Percentiles rank a stretch among this genome's conserved stretches.
Evolutionary conservation across 2,888 invertebrate genomes (phyloP).

Genomic region (Rhamphomyia laevipes): DNA sequence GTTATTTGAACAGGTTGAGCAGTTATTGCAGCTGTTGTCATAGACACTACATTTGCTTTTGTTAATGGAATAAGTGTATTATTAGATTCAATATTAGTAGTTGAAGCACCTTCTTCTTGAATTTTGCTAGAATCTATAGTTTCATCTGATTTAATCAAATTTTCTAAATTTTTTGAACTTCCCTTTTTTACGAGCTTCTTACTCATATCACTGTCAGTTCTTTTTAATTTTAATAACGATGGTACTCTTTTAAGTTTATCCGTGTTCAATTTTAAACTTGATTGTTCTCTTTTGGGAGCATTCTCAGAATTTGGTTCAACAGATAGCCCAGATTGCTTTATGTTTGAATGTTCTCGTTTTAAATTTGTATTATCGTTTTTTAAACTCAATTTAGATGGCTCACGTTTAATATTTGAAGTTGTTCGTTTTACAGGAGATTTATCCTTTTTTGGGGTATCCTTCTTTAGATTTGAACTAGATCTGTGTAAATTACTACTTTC

Average conservation of each 20-base stretch:
- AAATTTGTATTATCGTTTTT: slow-evolving; percentile 11
- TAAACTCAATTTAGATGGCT: background rate
- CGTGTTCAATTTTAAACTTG: slow-evolving; percentile 7
- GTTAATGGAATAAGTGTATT: slow-evolving; percentile 21
- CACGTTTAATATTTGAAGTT: slow-evolving; percentile 9
- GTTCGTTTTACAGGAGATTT: slow-evolving; percentile 8
- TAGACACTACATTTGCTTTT: slow-evolving; percentile 38
- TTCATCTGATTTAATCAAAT: slow-evolving; percentile 1
- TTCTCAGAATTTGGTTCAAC: too few species aligned
- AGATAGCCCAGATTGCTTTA: background rate
- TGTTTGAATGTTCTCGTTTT: slow-evolving; percentile 9
- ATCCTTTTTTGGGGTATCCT: slow-evolving; percentile 17
- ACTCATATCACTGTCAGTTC: slow-evolving; percentile 29
- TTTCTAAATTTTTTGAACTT: slow-evolving; percentile 16
- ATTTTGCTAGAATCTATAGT: background rate
- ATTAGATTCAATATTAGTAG: slow-evolving; percentile 1
- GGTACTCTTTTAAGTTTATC: slow-evolving; percentile 22
- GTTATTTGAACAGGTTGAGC: slow-evolving; percentile 45
- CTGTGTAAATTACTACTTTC: slow-evolving; percentile 16
- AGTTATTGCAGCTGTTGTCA: slow-evolving; percentile 47
- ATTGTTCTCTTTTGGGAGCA: background rate
- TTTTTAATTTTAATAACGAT: slow-evolving; percentile 27
- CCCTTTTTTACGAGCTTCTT: slow-evolving; percentile 19
- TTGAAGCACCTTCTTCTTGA: background rate
- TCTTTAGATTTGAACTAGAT: slow-evolving; percentile 11